Conservation (phyloP, 2,888 invertebrate genomes). For the Lithophane semibrunnea region DNA sequence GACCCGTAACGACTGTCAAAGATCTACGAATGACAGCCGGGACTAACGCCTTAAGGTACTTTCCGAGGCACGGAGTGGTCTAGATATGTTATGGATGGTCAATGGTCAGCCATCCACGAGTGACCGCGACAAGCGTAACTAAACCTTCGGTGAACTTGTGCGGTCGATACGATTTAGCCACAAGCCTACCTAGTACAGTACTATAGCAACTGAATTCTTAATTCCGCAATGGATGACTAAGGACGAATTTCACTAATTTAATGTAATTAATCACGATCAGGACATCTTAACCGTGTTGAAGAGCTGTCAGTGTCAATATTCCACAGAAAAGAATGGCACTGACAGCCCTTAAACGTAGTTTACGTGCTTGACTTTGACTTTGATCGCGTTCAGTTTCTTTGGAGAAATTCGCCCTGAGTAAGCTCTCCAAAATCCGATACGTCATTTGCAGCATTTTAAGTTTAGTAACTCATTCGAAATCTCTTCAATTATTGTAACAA, state of each 20-base stretch:
- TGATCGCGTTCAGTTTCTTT: no score
- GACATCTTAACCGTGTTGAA: no score
- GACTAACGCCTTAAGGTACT: neutral
- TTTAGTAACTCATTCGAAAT: no score
- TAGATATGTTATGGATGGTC: no score
- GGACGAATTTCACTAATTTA: no score
- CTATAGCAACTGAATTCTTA: neutral
- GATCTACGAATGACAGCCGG: neutral
- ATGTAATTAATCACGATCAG: no score
- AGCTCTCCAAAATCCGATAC: neutral
- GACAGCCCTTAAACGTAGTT: no score
- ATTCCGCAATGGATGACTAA: neutral
- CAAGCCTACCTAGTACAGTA: neutral
- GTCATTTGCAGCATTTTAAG: neutral
- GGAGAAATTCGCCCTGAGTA: neutral
- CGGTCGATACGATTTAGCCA: neutral
- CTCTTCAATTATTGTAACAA: neutral
- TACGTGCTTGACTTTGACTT: no score
- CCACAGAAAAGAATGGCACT: no score
- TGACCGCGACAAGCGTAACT: neutral
- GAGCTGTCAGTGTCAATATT: no score
- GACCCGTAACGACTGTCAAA: neutral
- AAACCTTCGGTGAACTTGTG: neutral
- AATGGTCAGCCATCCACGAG: neutral
- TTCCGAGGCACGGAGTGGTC: neutral